These are phyloP conservation scores for Drosophila bocqueti DNA, from an alignment of 1,140 invertebrate genomes.

Conservation along the genomic window DNA sequence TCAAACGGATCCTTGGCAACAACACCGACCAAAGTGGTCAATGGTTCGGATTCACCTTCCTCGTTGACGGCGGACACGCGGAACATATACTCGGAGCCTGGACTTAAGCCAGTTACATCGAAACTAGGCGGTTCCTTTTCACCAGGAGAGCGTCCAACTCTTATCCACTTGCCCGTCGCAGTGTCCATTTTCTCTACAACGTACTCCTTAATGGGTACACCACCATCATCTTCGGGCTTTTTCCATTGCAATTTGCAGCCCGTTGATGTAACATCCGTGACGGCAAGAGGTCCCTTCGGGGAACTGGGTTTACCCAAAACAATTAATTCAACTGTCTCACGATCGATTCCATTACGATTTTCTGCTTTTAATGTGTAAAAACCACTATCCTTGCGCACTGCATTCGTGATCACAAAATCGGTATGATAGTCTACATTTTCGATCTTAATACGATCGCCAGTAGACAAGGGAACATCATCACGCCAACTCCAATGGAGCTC, in stretches of 20 bases:
- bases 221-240: constrained; percentile 97
- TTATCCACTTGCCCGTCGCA: constrained; percentile 95
- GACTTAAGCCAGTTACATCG: constrained; percentile 94
- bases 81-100: constrained; percentile 98
- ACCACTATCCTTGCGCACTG: constrained; percentile 94
- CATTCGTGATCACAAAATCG: constrained; percentile 93
- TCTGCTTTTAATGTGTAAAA: constrained; percentile 95
- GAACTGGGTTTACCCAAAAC: constrained; percentile 94
- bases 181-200: constrained; percentile 97
- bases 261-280: constrained; percentile 93
- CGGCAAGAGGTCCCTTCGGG: constrained; percentile 95
- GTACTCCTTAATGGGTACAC: constrained; percentile 96
- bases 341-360: constrained; percentile 95
- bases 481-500: constrained; percentile 94
- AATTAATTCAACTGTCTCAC: constrained; percentile 95
- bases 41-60: constrained; percentile 97
- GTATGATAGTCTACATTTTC: constrained; percentile 97
- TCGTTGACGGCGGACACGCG: constrained; percentile 97
- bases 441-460: constrained; percentile 94
- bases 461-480: constrained; percentile 92
- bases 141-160: constrained; percentile 90
- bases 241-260: constrained; percentile 95
- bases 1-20: constrained; percentile 99
- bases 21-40: constrained; percentile 93
- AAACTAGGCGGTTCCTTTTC: constrained; percentile 92